Conservation (phyloP, 2,797 vertebrate genomes). For the Neopelma chrysocephalum region DNA sequence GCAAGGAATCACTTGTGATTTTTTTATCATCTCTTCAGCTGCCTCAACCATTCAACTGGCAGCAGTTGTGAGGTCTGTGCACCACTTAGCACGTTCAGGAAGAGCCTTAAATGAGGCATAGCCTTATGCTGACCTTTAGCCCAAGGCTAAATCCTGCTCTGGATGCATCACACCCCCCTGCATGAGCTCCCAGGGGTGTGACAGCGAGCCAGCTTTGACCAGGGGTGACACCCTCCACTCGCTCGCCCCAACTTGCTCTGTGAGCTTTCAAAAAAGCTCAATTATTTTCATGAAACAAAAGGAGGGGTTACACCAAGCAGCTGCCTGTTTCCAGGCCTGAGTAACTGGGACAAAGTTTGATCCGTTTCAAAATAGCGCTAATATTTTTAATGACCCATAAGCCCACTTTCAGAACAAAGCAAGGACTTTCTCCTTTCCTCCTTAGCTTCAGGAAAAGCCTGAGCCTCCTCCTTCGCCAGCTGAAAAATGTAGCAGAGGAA, state of each 20-base stretch:
- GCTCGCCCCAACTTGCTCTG: not conserved
- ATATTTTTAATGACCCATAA: conserved; percentile 46
- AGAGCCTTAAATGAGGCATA: not conserved
- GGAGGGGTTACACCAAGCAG: not conserved
- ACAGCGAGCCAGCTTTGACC: not conserved
- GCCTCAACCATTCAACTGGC: not conserved
- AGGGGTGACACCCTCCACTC: not conserved
- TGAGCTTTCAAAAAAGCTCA: not conserved
- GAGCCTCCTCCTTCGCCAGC: not conserved
- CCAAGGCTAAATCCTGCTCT: not conserved
- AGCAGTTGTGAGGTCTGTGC: not conserved
- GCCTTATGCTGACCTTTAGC: not conserved
- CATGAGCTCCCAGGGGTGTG: not conserved
- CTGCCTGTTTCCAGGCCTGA: not conserved
- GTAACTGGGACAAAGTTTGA: conserved; percentile 42
- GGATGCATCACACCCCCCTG: not conserved
- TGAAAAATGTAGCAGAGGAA: not conserved
- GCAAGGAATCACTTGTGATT: not conserved
- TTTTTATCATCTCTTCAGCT: not conserved
- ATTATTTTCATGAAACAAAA: not conserved
- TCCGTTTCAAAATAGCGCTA: not conserved
- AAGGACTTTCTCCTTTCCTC: not conserved
- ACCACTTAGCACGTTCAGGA: not conserved
- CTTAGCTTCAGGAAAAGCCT: not conserved
- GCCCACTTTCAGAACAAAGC: not conserved